Evolutionary conservation across 2,113 vertebrate species (phyloP).

Genomic region (Periophthalmus modestus): DNA sequence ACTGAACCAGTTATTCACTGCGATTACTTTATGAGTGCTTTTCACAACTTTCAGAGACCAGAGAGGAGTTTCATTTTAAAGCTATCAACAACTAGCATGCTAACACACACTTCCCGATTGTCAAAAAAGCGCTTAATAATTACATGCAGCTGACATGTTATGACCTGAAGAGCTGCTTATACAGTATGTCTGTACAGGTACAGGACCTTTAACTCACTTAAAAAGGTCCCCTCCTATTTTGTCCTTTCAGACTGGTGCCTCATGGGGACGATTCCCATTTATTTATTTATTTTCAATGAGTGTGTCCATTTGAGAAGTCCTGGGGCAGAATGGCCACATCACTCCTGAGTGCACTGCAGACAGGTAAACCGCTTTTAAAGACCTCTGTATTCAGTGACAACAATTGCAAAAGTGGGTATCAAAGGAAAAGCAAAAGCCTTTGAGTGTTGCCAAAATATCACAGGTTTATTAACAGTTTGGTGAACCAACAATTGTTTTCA

Average conservation of each 20-base stretch:
- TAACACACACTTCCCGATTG: too few species aligned
- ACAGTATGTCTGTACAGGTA: too few species aligned
- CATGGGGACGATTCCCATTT: background rate
- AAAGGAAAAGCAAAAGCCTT: background rate
- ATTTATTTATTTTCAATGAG: slow-evolving; percentile 22
- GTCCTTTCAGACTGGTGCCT: slow-evolving; percentile 11
- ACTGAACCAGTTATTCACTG: too few species aligned
- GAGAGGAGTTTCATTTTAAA: too few species aligned
- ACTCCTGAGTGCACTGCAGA: background rate
- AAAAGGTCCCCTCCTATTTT: too few species aligned
- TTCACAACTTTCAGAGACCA: too few species aligned
- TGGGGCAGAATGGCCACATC: background rate
- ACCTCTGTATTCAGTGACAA: background rate
- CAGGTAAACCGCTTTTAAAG: background rate
- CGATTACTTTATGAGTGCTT: too few species aligned
- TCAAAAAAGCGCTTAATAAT: too few species aligned
- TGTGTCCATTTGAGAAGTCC: background rate
- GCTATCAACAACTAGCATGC: too few species aligned
- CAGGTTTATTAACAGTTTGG: background rate
- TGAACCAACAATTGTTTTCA: background rate
- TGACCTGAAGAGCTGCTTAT: too few species aligned
- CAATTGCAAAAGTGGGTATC: background rate
- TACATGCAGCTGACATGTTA: too few species aligned
- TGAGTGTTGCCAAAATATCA: background rate
- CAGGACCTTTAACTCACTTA: too few species aligned